phyloP scores from a whole-genome alignment of 2,113 vertebrate genomes.

The Lonchura striata region DNA sequence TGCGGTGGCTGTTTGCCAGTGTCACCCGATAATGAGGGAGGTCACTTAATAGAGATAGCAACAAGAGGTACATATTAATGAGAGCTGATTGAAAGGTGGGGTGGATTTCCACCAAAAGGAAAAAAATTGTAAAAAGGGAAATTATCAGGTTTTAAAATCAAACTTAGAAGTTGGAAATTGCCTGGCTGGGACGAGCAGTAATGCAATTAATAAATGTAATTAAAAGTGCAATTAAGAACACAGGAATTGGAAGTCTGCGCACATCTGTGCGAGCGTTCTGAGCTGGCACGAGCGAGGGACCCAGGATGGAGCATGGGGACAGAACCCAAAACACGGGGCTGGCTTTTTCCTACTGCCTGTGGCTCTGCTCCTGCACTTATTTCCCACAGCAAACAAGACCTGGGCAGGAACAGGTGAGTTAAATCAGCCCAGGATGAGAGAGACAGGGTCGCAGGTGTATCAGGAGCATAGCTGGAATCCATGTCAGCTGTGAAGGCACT shows the following conservation, averaged over 20 bases:
- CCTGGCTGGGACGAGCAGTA: not conserved
- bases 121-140: not conserved
- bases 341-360: not conserved
- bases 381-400: not conserved
- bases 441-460: not conserved
- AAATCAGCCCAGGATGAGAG: not conserved
- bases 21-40: conserved; percentile 55
- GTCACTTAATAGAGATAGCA: conserved; percentile 46
- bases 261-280: fast-evolving
- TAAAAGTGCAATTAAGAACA: conserved; percentile 20
- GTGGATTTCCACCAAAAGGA: not conserved
- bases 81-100: conserved; percentile 39
- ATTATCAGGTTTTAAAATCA: conserved; percentile 51
- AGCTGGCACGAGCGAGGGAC: not conserved
- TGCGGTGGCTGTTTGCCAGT: conserved; percentile 55
- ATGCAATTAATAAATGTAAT: conserved; percentile 62
- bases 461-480: not conserved
- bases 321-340: not conserved
- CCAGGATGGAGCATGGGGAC: not conserved
- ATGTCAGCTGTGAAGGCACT: not conserved
- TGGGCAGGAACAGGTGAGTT: not conserved
- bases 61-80: conserved; percentile 58
- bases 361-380: not conserved
- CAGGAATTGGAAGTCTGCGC: not conserved
- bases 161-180: conserved; percentile 61